Evolutionary conservation across 2,888 invertebrate species (phyloP).

Genomic region (Perithous albicinctus): DNA sequence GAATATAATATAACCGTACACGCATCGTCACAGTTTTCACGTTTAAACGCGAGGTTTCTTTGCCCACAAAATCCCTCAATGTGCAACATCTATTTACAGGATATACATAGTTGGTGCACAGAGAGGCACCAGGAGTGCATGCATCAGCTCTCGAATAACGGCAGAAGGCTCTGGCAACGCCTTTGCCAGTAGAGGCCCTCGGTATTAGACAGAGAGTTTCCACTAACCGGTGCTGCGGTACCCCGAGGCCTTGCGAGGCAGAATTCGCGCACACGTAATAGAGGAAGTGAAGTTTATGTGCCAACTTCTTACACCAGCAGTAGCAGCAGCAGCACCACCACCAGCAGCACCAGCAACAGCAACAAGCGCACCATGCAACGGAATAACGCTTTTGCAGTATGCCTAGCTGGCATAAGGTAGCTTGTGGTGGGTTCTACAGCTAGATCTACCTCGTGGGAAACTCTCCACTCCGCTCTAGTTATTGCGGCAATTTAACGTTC

Average conservation of each 20-base stretch:
- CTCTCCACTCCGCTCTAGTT: conserved; percentile 63
- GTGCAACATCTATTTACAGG: conserved; percentile 34
- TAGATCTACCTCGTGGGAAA: conserved; percentile 60
- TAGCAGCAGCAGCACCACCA: conserved; percentile 20
- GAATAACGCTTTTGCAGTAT: conserved; percentile 41
- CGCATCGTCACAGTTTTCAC: conserved; percentile 6
- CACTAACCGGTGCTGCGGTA: conserved; percentile 53
- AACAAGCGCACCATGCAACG: conserved; percentile 9
- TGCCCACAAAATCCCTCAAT: background rate
- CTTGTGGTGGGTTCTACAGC: conserved; percentile 23
- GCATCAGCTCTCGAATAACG: conserved; percentile 55
- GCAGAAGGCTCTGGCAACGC: conserved; percentile 52
- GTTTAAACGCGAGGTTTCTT: conserved; percentile 15
- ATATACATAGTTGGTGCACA: conserved; percentile 31
- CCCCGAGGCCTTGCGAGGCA: conserved; percentile 57
- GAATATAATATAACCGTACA: background rate
- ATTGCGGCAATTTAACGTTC: conserved; percentile 68
- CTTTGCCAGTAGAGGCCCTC: conserved; percentile 54
- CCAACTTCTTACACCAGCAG: conserved; percentile 68
- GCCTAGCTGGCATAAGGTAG: background rate
- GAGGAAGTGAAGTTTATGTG: conserved; percentile 72
- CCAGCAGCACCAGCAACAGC: conserved; percentile 40
- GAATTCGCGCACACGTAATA: conserved; percentile 67
- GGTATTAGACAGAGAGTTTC: conserved; percentile 64
- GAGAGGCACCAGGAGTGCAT: conserved; percentile 47